These are phyloP conservation scores for Caenorhabditis elegans DNA, from an alignment of 1,140 invertebrate genomes.

Conservation along the genomic window WBcel235 BX284606.5:3587501-3588000, in stretches of 20 bases:
- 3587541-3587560: neutral
- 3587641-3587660: neutral
- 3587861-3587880: too few relatives aligned
- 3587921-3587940: neutral
- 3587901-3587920: too few relatives aligned
- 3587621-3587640: too few relatives aligned
- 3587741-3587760: neutral
- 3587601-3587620: neutral
- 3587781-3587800: neutral
- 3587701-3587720: neutral
- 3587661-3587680: neutral
- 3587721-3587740: too few relatives aligned
- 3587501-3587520: neutral
- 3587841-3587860: too few relatives aligned
- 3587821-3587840: too few relatives aligned
- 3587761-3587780: neutral
- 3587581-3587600: neutral
- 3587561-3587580: constrained; percentile 5
- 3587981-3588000: neutral
- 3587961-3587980: constrained; percentile 8
- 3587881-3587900: too few relatives aligned
- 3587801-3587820: too few relatives aligned
- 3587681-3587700: neutral
- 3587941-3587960: neutral
- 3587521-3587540: neutral